Percentiles rank a stretch among this genome's conserved stretches.
Conservation (phyloP, 64 coral and sea anemone genomes). For the Trachythela sp. region DNA sequence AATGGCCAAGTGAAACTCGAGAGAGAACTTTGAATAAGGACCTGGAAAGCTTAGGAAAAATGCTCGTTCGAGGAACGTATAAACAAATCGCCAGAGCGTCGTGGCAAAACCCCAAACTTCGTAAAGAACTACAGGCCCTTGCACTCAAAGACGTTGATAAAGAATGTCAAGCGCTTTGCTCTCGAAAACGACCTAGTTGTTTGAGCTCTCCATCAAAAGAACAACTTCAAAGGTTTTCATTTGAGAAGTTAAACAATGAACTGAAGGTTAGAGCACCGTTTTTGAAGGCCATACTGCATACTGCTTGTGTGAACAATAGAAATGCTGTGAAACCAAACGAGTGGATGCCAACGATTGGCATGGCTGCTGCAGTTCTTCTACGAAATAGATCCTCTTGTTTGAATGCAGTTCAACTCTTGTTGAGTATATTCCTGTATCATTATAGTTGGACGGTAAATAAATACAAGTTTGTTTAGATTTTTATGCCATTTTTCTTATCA, state of each 20-base stretch:
- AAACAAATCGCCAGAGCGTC: constrained; percentile 57
- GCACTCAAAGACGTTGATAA: constrained; percentile 41
- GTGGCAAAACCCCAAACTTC: constrained; percentile 41
- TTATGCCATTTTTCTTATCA: no score
- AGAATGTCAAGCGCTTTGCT: constrained; percentile 27
- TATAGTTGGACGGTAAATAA: constrained; percentile 69
- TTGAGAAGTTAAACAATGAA: constrained; percentile 26
- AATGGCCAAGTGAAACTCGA: constrained; percentile 21
- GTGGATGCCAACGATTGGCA: not conserved
- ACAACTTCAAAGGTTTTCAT: constrained; percentile 40
- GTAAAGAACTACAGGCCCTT: constrained; percentile 45
- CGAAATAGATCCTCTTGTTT: constrained; percentile 47
- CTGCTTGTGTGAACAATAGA: constrained; percentile 24
- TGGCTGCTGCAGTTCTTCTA: constrained; percentile 39
- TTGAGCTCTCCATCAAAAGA: constrained; percentile 50
- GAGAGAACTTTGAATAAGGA: constrained; percentile 30
- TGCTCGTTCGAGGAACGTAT: constrained; percentile 50
- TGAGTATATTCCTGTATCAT: constrained; percentile 66
- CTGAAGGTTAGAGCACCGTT: constrained; percentile 1
- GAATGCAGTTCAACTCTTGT: constrained; percentile 69
- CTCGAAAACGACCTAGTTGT: constrained; percentile 41
- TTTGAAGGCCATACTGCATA: constrained; percentile 14
- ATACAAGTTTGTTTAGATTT: no score
- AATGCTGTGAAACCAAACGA: not conserved
- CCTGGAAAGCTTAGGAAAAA: constrained; percentile 46